Evolutionary conservation across 1,140 invertebrate genomes (phyloP).

Genomic region (Hypothenemus hampei): DNA sequence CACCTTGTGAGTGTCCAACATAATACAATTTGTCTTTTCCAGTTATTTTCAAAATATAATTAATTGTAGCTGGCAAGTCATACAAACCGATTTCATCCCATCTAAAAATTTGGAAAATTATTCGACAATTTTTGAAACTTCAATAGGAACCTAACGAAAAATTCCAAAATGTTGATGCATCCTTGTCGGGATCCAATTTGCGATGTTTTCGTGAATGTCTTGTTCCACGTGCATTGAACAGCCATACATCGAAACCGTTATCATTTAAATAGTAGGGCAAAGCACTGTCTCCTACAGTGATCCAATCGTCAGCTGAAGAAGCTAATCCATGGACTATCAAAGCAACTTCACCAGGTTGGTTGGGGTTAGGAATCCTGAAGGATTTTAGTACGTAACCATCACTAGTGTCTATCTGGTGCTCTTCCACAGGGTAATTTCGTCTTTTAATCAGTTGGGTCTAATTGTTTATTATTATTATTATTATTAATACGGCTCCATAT

Average conservation of each 20-base stretch:
- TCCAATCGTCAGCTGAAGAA: slow-evolving; percentile 4
- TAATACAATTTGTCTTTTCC: slow-evolving; percentile 49
- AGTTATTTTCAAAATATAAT: slow-evolving; percentile 60
- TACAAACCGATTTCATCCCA: slow-evolving; percentile 69
- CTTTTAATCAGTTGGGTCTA: slow-evolving; percentile 29
- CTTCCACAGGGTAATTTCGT: slow-evolving; percentile 33
- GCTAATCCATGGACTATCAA: slow-evolving; percentile 3
- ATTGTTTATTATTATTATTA: too few species aligned
- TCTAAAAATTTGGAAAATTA: slow-evolving; percentile 43
- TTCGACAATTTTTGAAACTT: neutral
- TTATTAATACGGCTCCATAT: too few species aligned
- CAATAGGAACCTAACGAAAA: slow-evolving; percentile 47
- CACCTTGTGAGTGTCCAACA: slow-evolving; percentile 53
- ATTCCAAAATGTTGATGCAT: slow-evolving; percentile 56
- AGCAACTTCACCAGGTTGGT: slow-evolving; percentile 34
- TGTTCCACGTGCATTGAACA: slow-evolving; percentile 62
- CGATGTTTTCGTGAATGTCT: slow-evolving; percentile 56
- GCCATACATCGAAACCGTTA: slow-evolving; percentile 63
- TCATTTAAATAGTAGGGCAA: slow-evolving; percentile 45
- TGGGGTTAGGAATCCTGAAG: slow-evolving; percentile 44
- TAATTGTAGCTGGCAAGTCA: slow-evolving; percentile 66
- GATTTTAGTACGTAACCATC: slow-evolving; percentile 52
- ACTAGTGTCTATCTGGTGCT: slow-evolving; percentile 43
- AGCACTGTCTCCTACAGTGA: neutral
- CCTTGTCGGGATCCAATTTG: slow-evolving; percentile 43